Percentiles rank a stretch among this genome's conserved stretches.
Evolutionary conservation across 2,888 invertebrate species (phyloP).

Genomic region (Ophion costatus): DNA sequence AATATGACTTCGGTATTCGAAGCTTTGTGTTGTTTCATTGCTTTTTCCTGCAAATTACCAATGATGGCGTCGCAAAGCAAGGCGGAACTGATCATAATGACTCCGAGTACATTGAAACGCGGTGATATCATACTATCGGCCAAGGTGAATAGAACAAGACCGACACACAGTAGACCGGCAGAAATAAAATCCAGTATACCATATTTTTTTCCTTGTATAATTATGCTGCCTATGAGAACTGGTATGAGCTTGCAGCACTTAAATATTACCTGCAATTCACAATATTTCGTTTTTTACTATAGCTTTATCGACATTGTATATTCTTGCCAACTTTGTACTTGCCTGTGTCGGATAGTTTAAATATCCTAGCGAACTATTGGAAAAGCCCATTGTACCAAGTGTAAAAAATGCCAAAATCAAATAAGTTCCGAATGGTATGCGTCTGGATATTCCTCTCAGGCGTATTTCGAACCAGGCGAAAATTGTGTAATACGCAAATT

Average conservation of each 20-base stretch:
- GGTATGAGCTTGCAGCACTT: slow-evolving; percentile 99
- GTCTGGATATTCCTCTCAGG: slow-evolving; percentile 86
- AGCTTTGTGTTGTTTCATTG: slow-evolving; percentile 93
- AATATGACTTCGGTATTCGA: slow-evolving; percentile 96
- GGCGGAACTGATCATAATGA: slow-evolving; percentile 92
- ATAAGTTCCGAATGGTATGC: slow-evolving; percentile 94
- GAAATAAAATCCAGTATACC: slow-evolving; percentile 93
- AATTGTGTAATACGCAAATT: slow-evolving; percentile 93
- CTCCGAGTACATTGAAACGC: slow-evolving; percentile 89
- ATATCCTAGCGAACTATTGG: slow-evolving; percentile 96
- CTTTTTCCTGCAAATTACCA: slow-evolving; percentile 98
- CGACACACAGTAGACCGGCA: slow-evolving; percentile 94
- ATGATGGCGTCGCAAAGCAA: slow-evolving; percentile 97
- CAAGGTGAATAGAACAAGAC: slow-evolving; percentile 95
- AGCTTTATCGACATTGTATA: not conserved
- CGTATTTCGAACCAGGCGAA: slow-evolving; percentile 92
- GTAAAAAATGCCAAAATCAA: slow-evolving; percentile 93
- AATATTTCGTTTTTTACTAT: not conserved
- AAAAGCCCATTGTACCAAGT: slow-evolving; percentile 97
- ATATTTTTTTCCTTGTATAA: slow-evolving; percentile 96
- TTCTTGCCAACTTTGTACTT: slow-evolving; percentile 18
- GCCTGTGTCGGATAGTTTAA: slow-evolving; percentile 97
- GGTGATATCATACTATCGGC: slow-evolving; percentile 91
- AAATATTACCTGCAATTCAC: slow-evolving; percentile 89
- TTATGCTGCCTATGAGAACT: slow-evolving; percentile 95